Evolutionary conservation across 1,140 invertebrate species (phyloP), one percentile per base, ranked within the genome.

Genomic region (Rhyacophila brunnea): DNA sequence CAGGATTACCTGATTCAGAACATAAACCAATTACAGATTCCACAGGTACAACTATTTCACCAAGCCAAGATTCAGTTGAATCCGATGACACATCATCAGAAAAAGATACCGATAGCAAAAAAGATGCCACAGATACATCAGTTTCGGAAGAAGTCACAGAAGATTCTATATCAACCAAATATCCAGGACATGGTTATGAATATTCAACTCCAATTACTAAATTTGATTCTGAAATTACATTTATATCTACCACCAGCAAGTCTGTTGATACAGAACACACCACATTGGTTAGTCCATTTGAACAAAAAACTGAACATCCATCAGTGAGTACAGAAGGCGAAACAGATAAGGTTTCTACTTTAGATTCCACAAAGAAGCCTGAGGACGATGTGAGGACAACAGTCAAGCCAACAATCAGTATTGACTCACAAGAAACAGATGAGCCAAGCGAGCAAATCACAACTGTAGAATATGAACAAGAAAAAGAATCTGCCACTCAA

Each of bases 61-160:
- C 45, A 28, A 28, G 6, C 9, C 18, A 34, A 49, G 51, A 55
- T 42, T 10, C 18, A 48, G 19, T 44, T 15, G 42, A 57, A 20
- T 23, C 69, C 44, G 42, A 20, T 32, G 52, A 53, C 34, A 59
- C 43, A n/a, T 55, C 58, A 32, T 48, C 15, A 28, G 53, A 64
- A 6, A 13, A 6, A 34, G 1, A 50, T 36, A 17, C 17, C 11
- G 38, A 40, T 6, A 9, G 3, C 15, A 46, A 49, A 3, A 34
- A 49, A 49, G 19, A 49, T 34, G 2, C 47, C 2, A 49, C 47
- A 28, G 17, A 32, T 4, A 14, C 10, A 11, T 7, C 28, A 32
- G n/a, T 14, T 19, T n/a, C 52, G 17, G 47, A 34, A 28, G 7
- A 13, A 20, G 19, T 10, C 11, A 45, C 43, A 6, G 6, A 15